Conservation (phyloP, 35 echinoderm and acorn worm genomes). For the Ophiothrix spiculata region DNA sequence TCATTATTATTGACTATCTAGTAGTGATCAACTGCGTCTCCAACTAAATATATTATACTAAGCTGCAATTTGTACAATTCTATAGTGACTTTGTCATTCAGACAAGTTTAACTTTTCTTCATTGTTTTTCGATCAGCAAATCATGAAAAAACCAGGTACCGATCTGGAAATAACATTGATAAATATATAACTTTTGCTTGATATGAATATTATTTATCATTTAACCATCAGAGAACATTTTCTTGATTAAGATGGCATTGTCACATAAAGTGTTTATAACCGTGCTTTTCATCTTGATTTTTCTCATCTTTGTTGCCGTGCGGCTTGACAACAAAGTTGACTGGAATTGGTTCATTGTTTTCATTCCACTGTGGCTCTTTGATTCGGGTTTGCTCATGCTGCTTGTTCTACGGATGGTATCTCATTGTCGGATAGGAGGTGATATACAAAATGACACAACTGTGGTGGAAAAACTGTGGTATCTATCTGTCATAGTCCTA, state of each 20-base stretch:
- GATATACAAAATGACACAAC: conserved; percentile 55
- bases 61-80: no score
- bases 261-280: conserved; percentile 60
- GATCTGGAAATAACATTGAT: no score
- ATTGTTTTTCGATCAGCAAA: no score
- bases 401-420: conserved; percentile 59
- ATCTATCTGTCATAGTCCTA: conserved; percentile 46
- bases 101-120: no score
- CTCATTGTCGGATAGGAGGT: conserved; percentile 52
- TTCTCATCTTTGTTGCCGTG: conserved; percentile 73
- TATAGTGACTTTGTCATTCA: no score
- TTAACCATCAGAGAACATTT: neutral
- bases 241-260: conserved; percentile 79
- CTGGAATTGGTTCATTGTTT: conserved; percentile 98
- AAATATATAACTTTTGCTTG: no score
- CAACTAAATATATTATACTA: no score
- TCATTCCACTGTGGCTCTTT: conserved; percentile 87
- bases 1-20: no score
- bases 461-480: conserved; percentile 41
- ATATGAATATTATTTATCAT: neutral
- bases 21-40: no score
- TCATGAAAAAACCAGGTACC: no score
- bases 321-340: conserved; percentile 54
- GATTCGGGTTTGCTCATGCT: conserved; percentile 49
- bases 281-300: conserved; percentile 59